These are phyloP conservation scores for Acanthochromis polyacanthus DNA, from an alignment of 2,113 vertebrate genomes.

Conservation along the genomic window DNA sequence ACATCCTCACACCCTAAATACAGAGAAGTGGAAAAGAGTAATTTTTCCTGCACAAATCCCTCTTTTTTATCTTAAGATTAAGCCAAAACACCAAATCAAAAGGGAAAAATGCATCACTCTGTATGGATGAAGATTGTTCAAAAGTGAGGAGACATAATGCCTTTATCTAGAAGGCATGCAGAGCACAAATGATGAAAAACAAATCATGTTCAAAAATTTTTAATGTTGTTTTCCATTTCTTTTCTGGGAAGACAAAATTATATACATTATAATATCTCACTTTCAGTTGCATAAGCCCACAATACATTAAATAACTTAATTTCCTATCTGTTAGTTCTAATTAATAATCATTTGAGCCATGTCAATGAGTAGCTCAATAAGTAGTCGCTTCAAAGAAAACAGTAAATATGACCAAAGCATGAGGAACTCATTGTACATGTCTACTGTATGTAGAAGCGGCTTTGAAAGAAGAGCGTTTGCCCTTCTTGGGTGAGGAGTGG, in stretches of 20 bases:
- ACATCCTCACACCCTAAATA: too few species aligned
- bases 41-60: too few species aligned
- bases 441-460: conserved; percentile 27
- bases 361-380: background rate
- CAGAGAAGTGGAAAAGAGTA: too few species aligned
- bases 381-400: background rate
- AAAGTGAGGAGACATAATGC: background rate
- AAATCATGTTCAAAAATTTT: conserved; percentile 6
- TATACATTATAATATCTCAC: conserved; percentile 31
- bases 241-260: conserved; percentile 17
- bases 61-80: too few species aligned
- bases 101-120: too few species aligned
- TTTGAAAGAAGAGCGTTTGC: conserved; percentile 38
- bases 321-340: conserved; percentile 8
- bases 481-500: conserved; percentile 47
- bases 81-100: too few species aligned
- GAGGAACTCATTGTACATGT: conserved; percentile 34
- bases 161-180: too few species aligned
- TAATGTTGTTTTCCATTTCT: background rate
- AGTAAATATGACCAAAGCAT: background rate
- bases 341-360: background rate
- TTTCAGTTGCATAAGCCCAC: conserved; percentile 18
- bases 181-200: background rate
- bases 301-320: conserved; percentile 24
- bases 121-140: too few species aligned